A percentile compares a stretch with the other conserved stretches of the same genome.
Evolutionary conservation across 2,888 invertebrate genomes (phyloP).

Genomic region (Calephelis perditalis): DNA sequence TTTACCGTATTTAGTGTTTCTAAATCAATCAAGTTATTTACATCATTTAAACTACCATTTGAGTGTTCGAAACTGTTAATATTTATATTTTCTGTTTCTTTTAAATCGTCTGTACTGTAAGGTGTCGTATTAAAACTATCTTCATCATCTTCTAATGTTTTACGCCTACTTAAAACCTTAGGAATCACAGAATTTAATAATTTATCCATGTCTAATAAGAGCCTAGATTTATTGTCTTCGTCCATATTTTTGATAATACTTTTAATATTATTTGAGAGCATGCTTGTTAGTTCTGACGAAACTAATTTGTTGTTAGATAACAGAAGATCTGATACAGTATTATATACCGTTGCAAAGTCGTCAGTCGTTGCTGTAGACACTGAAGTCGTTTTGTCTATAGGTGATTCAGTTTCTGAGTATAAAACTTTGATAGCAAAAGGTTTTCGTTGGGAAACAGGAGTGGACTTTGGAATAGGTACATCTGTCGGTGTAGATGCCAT

Average conservation of each 20-base stretch:
- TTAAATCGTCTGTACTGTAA: constrained; percentile 71
- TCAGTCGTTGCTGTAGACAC: constrained; percentile 59
- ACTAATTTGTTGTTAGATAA: constrained; percentile 67
- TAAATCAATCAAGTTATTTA: constrained; percentile 32
- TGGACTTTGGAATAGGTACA: constrained; percentile 44
- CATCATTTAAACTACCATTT: constrained; percentile 20
- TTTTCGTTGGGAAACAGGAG: constrained; percentile 64
- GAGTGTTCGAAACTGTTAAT: constrained; percentile 34
- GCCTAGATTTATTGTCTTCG: constrained; percentile 61
- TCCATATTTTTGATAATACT: constrained; percentile 67
- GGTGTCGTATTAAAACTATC: constrained; percentile 65
- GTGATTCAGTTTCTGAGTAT: constrained; percentile 64
- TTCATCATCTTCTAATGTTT: constrained; percentile 50
- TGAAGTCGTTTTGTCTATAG: constrained; percentile 63
- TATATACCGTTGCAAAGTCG: constrained; percentile 69
- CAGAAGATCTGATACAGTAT: constrained; percentile 70
- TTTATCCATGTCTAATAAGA: constrained; percentile 72
- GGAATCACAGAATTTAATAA: constrained; percentile 72
- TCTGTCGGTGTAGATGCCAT: constrained; percentile 34
- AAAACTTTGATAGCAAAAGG: constrained; percentile 72
- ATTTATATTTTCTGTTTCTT: constrained; percentile 61
- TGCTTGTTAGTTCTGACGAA: constrained; percentile 74
- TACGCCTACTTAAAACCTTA: constrained; percentile 60
- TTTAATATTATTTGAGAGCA: constrained; percentile 69
- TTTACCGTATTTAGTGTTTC: constrained; percentile 42